A percentile compares a stretch with the other conserved stretches of the same genome.
phyloP scores from a whole-genome alignment of 2,888 invertebrate genomes.

The Thecocarcelia acutangulata region DNA sequence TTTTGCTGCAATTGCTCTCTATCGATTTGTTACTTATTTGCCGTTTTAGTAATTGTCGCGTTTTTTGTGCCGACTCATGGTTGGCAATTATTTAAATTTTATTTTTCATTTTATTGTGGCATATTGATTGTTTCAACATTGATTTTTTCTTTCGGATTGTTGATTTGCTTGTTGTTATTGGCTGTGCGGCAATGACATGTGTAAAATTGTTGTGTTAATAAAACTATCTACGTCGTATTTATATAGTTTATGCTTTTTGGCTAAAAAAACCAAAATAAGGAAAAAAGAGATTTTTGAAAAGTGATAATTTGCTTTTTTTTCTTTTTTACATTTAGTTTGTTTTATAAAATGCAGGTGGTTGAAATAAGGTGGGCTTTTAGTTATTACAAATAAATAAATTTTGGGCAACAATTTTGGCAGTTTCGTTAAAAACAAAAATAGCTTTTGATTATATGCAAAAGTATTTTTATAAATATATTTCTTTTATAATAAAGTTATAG shows the following conservation, averaged over 20 bases:
- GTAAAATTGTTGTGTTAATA: conserved; percentile 49
- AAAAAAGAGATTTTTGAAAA: conserved; percentile 57
- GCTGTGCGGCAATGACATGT: conserved; percentile 63
- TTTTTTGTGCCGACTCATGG: conserved; percentile 59
- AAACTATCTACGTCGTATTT: conserved; percentile 3
- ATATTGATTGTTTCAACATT: conserved; percentile 61
- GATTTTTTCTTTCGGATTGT: conserved; percentile 51
- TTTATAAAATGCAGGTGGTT: conserved; percentile 60
- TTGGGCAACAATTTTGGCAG: not conserved
- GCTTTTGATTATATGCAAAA: too few relatives aligned
- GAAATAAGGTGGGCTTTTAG: conserved; percentile 42
- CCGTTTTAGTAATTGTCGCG: conserved; percentile 61
- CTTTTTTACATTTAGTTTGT: conserved; percentile 18
- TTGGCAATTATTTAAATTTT: conserved; percentile 65
- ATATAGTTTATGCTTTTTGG: conserved; percentile 40
- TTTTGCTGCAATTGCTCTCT: conserved; percentile 22
- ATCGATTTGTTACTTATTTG: conserved; percentile 54
- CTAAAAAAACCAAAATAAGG: conserved; percentile 10
- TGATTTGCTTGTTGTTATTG: conserved; percentile 46
- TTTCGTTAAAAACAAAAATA: not conserved
- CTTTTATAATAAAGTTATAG: too few relatives aligned
- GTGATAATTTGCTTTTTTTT: conserved; percentile 55
- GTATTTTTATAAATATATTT: too few relatives aligned
- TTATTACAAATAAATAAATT: conserved; percentile 6
- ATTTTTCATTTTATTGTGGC: conserved; percentile 45